Base-by-base conservation (phyloP, 2,113 vertebrate genomes). In the Taurulus bubalis region DNA sequence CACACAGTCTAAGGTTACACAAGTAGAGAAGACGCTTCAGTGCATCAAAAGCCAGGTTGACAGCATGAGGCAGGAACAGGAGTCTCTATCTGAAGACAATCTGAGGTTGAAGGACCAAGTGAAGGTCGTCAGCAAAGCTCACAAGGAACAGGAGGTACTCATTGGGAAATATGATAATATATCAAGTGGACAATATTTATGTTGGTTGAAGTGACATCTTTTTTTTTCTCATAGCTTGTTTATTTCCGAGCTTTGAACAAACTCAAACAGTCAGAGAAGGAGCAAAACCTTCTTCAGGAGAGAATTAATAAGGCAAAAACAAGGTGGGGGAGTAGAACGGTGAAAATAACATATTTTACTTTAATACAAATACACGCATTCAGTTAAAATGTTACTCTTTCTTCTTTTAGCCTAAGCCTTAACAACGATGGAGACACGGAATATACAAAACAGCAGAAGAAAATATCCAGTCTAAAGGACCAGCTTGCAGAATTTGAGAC, bases 161-260 rank as follows among this genome's bases (percentile, higher is more conserved):
- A 3, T 5, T 3, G 8, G 8, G 18, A 76, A 45, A 51, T 34
- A 14, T 18, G 11, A 60, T 40, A 38, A 40, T 16, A 38, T 30
- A 6, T 51, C 3, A 62, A 55, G 18, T 28, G 34, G 18, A n/a
- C 2, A 9, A n/a, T 0, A 36, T 51, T 36, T 18, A 26, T 60
- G 6, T 32, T 4, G 1, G 15, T 51, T 60, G 16, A 65, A 58
- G 51, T 55, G 22, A 0, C 1, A 51, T 40, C 20, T 64, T 53
- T 38, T 45, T 26, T 34, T 36, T 22, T 42, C 16, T 15, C n/a
- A 5, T 22, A 91, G 90, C 76, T 91, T 1, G 73, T 84, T 79
- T 89, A 86, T 69, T 80, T 84, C 20, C 76, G 85, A 38, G 85
- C 79, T 53, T 34, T 89, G 79, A 91, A 86, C 81, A 91, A 87